A percentile compares a stretch with the other conserved stretches of the same genome.
phyloP scores from a whole-genome alignment of 2,888 invertebrate genomes.

The Melinaea marsaeus region DNA sequence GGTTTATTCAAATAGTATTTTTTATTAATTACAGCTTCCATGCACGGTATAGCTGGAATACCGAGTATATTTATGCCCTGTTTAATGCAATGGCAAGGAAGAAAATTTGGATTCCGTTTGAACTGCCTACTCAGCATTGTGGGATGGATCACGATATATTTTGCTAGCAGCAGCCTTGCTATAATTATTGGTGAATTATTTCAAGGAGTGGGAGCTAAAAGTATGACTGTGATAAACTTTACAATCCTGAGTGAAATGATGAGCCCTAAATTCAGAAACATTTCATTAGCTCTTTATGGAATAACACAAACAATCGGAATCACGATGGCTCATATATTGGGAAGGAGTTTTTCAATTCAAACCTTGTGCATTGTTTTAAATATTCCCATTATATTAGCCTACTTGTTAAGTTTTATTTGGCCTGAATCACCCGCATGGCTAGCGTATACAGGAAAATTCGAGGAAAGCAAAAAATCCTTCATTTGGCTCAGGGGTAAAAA shows the following conservation, averaged over 20 bases:
- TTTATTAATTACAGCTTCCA: constrained; percentile 30
- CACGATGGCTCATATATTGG: constrained; percentile 32
- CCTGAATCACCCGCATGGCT: constrained; percentile 38
- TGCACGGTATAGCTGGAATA: constrained; percentile 27
- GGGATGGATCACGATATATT: constrained; percentile 24
- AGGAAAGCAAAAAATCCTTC: constrained; percentile 33
- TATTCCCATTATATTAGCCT: constrained; percentile 23
- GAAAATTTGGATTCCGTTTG: constrained; percentile 25
- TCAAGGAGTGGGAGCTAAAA: constrained; percentile 24
- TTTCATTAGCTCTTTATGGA: constrained; percentile 30
- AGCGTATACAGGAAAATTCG: constrained; percentile 32
- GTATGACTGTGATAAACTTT: constrained; percentile 19
- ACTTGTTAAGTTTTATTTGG: constrained; percentile 27
- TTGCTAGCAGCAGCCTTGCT: constrained; percentile 17
- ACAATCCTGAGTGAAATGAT: constrained; percentile 25
- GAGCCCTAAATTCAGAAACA: constrained; percentile 33
- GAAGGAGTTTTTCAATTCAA: constrained; percentile 32
- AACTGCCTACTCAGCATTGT: constrained; percentile 18
- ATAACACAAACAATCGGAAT: constrained; percentile 32
- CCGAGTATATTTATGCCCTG: constrained; percentile 30
- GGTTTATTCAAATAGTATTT: not conserved
- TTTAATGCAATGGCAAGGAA: constrained; percentile 28
- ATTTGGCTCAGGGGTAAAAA: constrained; percentile 29
- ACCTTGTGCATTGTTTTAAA: constrained; percentile 29
- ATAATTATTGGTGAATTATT: constrained; percentile 25